These are phyloP conservation scores for Alviniconcha strummeri DNA, from an alignment of 2,888 invertebrate genomes.

Conservation along the genomic window DNA sequence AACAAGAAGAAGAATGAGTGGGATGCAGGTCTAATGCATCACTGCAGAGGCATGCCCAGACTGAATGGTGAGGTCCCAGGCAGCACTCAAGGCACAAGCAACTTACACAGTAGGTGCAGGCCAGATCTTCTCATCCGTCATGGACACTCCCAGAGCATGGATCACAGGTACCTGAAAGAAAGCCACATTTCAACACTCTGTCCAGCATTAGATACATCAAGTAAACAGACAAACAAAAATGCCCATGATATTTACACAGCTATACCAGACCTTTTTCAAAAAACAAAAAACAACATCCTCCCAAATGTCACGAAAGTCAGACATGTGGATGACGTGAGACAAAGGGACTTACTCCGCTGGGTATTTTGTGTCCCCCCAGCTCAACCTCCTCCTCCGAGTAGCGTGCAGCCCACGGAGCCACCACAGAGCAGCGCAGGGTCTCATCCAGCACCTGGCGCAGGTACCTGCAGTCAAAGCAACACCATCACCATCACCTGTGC, in stretches of 20 bases:
- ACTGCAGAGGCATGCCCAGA: not conserved
- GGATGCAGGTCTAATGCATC: not conserved
- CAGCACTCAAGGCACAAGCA: constrained; percentile 60
- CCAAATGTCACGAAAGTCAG: not conserved
- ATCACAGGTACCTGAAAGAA: constrained; percentile 72
- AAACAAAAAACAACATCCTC: not conserved
- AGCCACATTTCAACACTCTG: no score
- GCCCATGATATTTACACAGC: not conserved
- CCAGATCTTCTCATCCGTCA: constrained; percentile 66
- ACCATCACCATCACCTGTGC: no score
- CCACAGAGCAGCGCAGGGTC: constrained; percentile 67
- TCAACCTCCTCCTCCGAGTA: constrained; percentile 68
- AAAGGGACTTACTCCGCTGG: constrained; percentile 64
- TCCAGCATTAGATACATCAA: not conserved
- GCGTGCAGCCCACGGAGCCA: constrained; percentile 72
- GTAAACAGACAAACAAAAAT: constrained; percentile 17
- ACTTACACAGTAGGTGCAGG: constrained; percentile 68
- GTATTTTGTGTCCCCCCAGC: constrained; percentile 72
- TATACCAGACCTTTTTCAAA: not conserved
- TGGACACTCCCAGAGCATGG: constrained; percentile 71
- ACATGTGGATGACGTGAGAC: not conserved
- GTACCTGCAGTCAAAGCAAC: constrained; percentile 59
- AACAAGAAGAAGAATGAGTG: not conserved
- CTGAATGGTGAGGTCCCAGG: constrained; percentile 43
- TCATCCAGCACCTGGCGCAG: constrained; percentile 71